Conservation (phyloP, 1,140 invertebrate species). For the Elymnias hypermnestra region DNA sequence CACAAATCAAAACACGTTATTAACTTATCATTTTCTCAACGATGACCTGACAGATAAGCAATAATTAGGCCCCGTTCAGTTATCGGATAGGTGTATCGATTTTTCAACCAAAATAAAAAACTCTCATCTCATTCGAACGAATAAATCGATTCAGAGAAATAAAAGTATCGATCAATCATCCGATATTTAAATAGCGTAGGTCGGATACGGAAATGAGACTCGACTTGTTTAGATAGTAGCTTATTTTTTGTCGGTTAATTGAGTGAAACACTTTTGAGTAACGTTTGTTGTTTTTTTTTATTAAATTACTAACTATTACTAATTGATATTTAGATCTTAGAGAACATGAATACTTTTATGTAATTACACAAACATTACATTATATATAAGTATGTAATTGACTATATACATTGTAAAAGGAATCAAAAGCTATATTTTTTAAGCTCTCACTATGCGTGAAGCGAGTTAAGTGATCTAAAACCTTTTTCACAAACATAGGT, state of each 20-base stretch:
- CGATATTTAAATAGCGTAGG: slow-evolving; percentile 53
- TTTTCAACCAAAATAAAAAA: slow-evolving; percentile 60
- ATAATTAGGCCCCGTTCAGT: slow-evolving; percentile 65
- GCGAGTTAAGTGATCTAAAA: too few relatives aligned
- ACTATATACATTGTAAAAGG: too few relatives aligned
- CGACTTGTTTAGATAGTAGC: slow-evolving; percentile 22
- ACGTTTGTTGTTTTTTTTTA: not conserved
- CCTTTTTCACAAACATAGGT: not conserved
- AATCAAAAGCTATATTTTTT: too few relatives aligned
- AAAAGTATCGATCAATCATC: slow-evolving; percentile 69
- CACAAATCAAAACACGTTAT: slow-evolving; percentile 11
- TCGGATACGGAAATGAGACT: slow-evolving; percentile 37
- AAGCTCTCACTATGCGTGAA: too few relatives aligned
- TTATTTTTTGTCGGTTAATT: slow-evolving; percentile 12
- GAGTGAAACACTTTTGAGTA: slow-evolving; percentile 2
- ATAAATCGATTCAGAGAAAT: slow-evolving; percentile 60
- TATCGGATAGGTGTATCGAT: slow-evolving; percentile 67
- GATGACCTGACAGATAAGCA: slow-evolving; percentile 65
- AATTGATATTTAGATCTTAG: slow-evolving; percentile 5
- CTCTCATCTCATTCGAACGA: slow-evolving; percentile 46
- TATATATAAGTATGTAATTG: not conserved
- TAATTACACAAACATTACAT: too few relatives aligned
- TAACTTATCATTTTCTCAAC: slow-evolving; percentile 22
- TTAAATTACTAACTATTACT: not conserved
- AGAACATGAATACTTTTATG: too few relatives aligned